Conservation (phyloP, 2,888 invertebrate species). For the Acanthosepion pharaonis region DNA sequence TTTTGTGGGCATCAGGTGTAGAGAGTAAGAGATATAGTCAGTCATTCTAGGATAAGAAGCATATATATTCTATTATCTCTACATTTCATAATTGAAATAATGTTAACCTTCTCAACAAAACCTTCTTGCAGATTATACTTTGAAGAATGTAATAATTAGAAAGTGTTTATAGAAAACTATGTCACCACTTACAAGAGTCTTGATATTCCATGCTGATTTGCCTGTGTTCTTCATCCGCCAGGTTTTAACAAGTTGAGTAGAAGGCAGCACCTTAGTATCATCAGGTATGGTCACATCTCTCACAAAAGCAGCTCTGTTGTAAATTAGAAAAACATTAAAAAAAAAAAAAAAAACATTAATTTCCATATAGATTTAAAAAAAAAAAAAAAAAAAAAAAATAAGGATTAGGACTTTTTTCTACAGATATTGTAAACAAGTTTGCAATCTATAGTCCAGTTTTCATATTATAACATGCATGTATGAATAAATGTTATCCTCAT, state of each 20-base stretch:
- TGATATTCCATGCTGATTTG: constrained; percentile 65
- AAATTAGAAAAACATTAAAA: not conserved
- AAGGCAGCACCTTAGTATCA: constrained; percentile 68
- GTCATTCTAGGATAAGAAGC: too few species aligned
- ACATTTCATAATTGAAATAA: too few species aligned
- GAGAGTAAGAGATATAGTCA: too few species aligned
- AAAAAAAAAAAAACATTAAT: not conserved
- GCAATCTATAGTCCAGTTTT: not conserved
- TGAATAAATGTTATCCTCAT: not conserved
- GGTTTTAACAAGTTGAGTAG: constrained; percentile 68
- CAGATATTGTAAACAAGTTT: not conserved
- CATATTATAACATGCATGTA: not conserved
- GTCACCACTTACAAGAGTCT: constrained; percentile 63
- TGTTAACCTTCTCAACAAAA: too few species aligned
- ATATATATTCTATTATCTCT: too few species aligned
- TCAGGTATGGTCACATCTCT: constrained; percentile 72
- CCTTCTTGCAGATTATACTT: too few species aligned
- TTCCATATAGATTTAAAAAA: not conserved
- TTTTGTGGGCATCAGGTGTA: too few species aligned
- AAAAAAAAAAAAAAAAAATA: not conserved
- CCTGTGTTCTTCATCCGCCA: constrained; percentile 74
- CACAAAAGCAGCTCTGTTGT: constrained; percentile 64
- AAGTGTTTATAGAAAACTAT: not conserved
- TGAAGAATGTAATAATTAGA: too few species aligned
- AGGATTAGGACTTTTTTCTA: not conserved